phyloP scores from a whole-genome alignment of 2,888 invertebrate genomes.

The Patella pellucida region DNA sequence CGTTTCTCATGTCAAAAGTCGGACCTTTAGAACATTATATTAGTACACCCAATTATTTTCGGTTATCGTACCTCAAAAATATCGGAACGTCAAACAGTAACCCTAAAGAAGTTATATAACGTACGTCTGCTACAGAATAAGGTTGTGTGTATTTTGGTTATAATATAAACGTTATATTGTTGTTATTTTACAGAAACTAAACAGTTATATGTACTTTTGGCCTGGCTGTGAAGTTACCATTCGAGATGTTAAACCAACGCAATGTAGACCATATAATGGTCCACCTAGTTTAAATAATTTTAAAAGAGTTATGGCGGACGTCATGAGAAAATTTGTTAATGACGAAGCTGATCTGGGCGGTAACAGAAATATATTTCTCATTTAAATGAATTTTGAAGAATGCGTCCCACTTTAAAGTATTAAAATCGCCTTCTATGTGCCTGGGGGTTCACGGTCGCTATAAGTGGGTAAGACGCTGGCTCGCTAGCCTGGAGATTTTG shows the following conservation, averaged over 20 bases:
- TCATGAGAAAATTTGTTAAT: background rate
- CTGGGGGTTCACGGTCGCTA: too few relatives aligned
- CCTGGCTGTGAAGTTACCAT: conserved; percentile 35
- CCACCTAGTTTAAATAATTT: conserved; percentile 24
- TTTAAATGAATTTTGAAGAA: too few relatives aligned
- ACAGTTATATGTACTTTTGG: conserved; percentile 33
- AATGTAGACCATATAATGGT: conserved; percentile 21
- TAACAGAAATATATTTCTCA: background rate
- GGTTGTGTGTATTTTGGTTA: too few relatives aligned
- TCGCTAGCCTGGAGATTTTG: too few relatives aligned
- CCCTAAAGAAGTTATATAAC: background rate
- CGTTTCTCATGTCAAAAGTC: too few relatives aligned
- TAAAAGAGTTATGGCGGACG: background rate
- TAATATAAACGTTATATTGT: background rate
- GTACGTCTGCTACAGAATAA: background rate
- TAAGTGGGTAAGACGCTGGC: too few relatives aligned
- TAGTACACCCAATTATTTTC: too few relatives aligned
- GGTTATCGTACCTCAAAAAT: background rate
- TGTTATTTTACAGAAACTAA: conserved; percentile 20
- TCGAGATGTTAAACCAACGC: conserved; percentile 22
- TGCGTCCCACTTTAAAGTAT: too few relatives aligned
- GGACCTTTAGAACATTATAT: too few relatives aligned
- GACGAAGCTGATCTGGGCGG: background rate
- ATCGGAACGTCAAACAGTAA: background rate
- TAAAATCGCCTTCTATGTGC: too few relatives aligned